Percentiles rank a stretch among this genome's conserved stretches.
Evolutionary conservation across 37 sponge, comb jelly and placozoan genomes (phyloP).

Genomic region (Hexactinellida sp.): DNA sequence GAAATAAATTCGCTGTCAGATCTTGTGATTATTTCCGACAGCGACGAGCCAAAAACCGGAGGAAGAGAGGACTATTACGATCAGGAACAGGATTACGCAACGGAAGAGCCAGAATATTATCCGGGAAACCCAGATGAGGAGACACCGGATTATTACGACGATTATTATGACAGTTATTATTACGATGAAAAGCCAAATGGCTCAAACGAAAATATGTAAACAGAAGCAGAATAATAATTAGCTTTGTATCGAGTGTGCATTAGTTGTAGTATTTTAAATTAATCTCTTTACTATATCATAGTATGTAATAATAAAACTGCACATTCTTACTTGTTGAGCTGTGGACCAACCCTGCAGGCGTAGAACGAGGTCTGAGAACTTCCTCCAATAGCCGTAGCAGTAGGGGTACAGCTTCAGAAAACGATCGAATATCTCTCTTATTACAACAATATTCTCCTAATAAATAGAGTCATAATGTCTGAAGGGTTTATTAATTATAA

Average conservation of each 20-base stretch:
- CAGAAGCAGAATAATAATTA: no score
- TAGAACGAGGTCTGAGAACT: slow-evolving; percentile 55
- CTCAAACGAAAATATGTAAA: background rate
- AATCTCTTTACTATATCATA: background rate
- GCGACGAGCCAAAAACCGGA: no score
- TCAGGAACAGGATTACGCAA: background rate
- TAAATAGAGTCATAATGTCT: background rate
- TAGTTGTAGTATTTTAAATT: background rate
- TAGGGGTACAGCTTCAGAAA: slow-evolving; percentile 64
- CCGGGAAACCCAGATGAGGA: background rate
- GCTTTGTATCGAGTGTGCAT: background rate
- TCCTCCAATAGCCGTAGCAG: slow-evolving; percentile 95
- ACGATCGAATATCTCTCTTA: slow-evolving; percentile 42
- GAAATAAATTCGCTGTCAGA: no score
- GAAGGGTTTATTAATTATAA: background rate
- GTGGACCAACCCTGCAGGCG: background rate
- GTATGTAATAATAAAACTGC: no score
- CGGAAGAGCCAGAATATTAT: slow-evolving; percentile 1
- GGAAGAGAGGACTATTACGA: no score
- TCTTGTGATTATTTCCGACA: no score
- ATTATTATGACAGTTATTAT: background rate
- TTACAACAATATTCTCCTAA: slow-evolving; percentile 33
- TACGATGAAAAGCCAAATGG: background rate
- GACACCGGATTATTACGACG: background rate
- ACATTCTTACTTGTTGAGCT: slow-evolving; percentile 12